Conservation (phyloP, 2,113 vertebrate genomes). For the Motacilla alba region DNA sequence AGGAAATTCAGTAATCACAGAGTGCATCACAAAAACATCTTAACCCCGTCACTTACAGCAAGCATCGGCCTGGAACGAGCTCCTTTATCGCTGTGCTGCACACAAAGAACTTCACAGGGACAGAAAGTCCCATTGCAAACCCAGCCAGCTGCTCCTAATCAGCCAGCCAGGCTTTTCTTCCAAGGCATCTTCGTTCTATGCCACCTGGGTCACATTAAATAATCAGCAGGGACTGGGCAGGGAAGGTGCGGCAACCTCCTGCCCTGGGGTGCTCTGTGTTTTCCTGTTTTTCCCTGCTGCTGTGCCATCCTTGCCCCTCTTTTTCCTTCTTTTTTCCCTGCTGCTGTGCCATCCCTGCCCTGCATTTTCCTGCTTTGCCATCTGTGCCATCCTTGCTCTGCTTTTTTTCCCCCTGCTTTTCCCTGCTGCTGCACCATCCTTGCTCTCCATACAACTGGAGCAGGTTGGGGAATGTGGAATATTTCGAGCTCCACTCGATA, state of each 20-base stretch:
- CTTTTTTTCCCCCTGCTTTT: background rate
- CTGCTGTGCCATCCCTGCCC: too few species aligned
- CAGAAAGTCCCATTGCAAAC: background rate
- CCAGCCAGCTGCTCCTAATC: conserved; percentile 42
- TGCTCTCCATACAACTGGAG: background rate
- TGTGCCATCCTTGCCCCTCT: too few species aligned
- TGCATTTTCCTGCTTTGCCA: too few species aligned
- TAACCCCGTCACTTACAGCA: background rate
- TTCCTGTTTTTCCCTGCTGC: too few species aligned
- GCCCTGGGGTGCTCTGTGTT: background rate
- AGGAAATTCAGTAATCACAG: background rate
- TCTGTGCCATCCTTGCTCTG: background rate
- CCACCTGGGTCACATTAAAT: conserved; percentile 25
- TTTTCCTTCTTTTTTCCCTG: too few species aligned
- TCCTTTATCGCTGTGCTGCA: background rate
- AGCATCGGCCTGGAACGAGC: background rate
- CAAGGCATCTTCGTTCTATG: background rate
- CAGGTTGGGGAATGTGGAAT: background rate
- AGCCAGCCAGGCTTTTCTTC: conserved; percentile 4
- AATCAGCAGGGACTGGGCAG: background rate
- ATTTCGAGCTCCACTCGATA: background rate
- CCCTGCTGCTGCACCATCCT: background rate
- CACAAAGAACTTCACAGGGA: background rate
- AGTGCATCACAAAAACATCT: background rate
- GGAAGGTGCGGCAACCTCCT: background rate